Percentiles rank a stretch among this genome's conserved stretches.
Conservation (phyloP, 2,113 vertebrate species). For the Anhinga anhinga region DNA sequence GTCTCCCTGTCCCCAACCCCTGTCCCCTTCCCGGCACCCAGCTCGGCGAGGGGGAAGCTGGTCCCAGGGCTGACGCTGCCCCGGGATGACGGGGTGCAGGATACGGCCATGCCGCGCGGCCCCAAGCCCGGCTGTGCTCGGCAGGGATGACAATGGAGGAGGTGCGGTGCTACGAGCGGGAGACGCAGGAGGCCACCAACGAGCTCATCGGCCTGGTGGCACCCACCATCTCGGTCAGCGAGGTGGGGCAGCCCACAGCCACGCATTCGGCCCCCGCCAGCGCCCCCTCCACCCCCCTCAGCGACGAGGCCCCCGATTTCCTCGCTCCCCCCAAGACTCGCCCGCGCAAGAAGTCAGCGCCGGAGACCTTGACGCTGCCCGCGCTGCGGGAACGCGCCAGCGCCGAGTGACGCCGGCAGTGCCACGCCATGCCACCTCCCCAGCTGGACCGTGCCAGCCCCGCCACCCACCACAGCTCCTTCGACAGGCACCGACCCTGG, state of each 20-base stretch:
- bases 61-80: neutral
- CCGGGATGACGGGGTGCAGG: neutral
- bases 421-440: neutral
- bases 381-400: slow-evolving; percentile 51
- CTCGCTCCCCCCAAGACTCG: slow-evolving; percentile 68
- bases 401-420: neutral
- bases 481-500: neutral
- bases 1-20: neutral
- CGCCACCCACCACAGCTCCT: neutral
- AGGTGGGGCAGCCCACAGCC: slow-evolving; percentile 19
- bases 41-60: neutral
- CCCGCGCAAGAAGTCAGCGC: slow-evolving; percentile 70
- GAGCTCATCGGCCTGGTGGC: slow-evolving; percentile 70
- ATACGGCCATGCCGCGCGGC: neutral
- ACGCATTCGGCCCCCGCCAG: slow-evolving; percentile 64
- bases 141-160: slow-evolving; percentile 78
- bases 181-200: slow-evolving; percentile 77
- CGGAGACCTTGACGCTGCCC: slow-evolving; percentile 68
- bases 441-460: neutral
- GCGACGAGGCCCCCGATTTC: slow-evolving; percentile 71
- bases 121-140: slow-evolving; percentile 19
- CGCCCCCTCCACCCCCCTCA: slow-evolving; percentile 67
- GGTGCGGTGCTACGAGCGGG: slow-evolving; percentile 72
- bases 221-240: slow-evolving; percentile 66
- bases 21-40: neutral